Percentiles rank a stretch among this genome's conserved stretches.
Conservation (phyloP, 2,888 invertebrate genomes). For the Matsumyia berberina region DNA sequence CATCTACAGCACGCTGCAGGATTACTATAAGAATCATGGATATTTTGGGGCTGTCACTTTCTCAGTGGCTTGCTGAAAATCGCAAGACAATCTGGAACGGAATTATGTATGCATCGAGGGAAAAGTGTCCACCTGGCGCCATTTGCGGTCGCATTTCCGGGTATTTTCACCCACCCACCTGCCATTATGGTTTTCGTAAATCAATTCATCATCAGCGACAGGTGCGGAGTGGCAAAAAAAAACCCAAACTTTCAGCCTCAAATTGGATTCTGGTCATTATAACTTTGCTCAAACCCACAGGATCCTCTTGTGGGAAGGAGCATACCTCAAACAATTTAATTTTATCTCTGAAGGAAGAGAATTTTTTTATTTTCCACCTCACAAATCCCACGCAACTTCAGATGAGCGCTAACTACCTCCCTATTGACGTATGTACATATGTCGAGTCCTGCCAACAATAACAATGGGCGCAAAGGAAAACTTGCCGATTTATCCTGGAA, state of each 20-base stretch:
- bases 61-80: conserved; percentile 17
- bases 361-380: not conserved
- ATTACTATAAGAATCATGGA: conserved; percentile 29
- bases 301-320: not conserved
- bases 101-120: too few species aligned
- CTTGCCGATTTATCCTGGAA: conserved; percentile 47
- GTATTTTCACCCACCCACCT: not conserved
- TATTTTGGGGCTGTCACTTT: conserved; percentile 17
- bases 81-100: not conserved
- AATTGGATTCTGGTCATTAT: conserved; percentile 2
- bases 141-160: conserved; percentile 4
- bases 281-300: not conserved
- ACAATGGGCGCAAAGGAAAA: conserved; percentile 39
- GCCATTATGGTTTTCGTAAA: conserved; percentile 16
- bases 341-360: conserved; percentile 1
- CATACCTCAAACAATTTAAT: conserved; percentile 22
- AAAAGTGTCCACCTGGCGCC: too few species aligned
- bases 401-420: conserved; percentile 20
- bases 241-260: not conserved
- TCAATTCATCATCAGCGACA: conserved; percentile 32
- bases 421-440: not conserved
- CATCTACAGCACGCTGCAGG: not conserved
- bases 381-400: conserved; percentile 3
- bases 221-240: conserved; percentile 1
- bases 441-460: conserved; percentile 2